phyloP scores from a whole-genome alignment of 1,140 invertebrate species.

The Holotrichia oblita region DNA sequence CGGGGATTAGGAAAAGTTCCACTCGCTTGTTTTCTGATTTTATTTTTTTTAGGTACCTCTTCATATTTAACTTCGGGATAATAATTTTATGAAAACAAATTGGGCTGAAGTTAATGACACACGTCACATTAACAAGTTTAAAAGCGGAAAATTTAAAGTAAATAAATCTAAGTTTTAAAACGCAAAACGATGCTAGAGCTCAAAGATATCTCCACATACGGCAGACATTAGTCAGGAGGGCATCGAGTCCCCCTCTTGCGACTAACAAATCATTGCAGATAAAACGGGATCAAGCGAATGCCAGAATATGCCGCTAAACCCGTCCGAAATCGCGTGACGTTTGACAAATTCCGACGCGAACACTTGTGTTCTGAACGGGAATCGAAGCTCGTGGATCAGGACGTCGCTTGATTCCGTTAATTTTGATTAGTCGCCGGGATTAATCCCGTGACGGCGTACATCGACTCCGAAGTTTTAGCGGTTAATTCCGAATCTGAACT shows the following conservation, averaged over 20 bases:
- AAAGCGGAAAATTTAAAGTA: slow-evolving; percentile 21
- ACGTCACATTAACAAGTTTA: not conserved
- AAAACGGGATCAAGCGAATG: slow-evolving; percentile 48
- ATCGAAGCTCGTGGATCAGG: slow-evolving; percentile 12
- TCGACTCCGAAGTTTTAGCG: slow-evolving; percentile 21
- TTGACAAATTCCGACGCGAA: slow-evolving; percentile 50
- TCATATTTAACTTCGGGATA: not conserved
- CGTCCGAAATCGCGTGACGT: slow-evolving; percentile 48
- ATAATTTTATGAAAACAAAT: slow-evolving; percentile 33
- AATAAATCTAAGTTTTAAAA: not conserved
- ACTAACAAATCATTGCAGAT: slow-evolving; percentile 53
- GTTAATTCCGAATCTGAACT: slow-evolving; percentile 1
- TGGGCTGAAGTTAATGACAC: not conserved
- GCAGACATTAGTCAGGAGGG: slow-evolving; percentile 48
- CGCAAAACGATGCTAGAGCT: not conserved
- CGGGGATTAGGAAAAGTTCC: slow-evolving; percentile 47
- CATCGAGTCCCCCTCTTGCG: slow-evolving; percentile 45
- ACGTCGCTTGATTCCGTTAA: slow-evolving; percentile 39
- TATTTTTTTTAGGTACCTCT: not conserved
- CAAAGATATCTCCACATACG: not conserved
- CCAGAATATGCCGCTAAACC: slow-evolving; percentile 43
- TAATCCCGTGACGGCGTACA: not conserved
- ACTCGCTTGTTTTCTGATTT: slow-evolving; percentile 24
- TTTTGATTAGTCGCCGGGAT: slow-evolving; percentile 42
- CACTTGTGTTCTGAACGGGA: slow-evolving; percentile 29